Evolutionary conservation across 2,113 vertebrate species (phyloP).

Genomic region (Engystomops pustulosus): DNA sequence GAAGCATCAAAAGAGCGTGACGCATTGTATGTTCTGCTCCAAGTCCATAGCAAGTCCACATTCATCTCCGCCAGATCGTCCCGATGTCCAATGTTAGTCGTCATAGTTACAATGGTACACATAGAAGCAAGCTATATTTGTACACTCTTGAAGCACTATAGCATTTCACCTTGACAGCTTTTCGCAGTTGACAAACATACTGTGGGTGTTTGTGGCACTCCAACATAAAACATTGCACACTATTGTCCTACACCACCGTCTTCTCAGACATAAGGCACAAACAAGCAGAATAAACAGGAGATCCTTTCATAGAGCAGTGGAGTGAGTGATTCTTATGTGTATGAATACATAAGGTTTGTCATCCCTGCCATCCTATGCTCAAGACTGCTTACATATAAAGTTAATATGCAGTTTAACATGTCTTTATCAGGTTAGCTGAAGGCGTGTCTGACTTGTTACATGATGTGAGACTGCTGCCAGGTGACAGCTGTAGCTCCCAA

Average conservation of each 20-base stretch:
- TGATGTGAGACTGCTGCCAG: slow-evolving; percentile 70
- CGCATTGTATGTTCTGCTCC: neutral
- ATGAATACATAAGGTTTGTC: slow-evolving; percentile 68
- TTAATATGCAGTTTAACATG: slow-evolving; percentile 71
- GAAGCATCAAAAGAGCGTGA: neutral
- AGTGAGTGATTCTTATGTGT: slow-evolving; percentile 72
- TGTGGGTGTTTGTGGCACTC: slow-evolving; percentile 36
- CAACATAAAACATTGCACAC: slow-evolving; percentile 44
- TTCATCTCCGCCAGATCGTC: neutral
- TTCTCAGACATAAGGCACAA: slow-evolving; percentile 21
- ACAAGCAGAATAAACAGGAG: slow-evolving; percentile 54
- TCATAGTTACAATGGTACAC: neutral
- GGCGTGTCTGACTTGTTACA: slow-evolving; percentile 70
- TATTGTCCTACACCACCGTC: slow-evolving; percentile 4
- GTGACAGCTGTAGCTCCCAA: slow-evolving; percentile 71
- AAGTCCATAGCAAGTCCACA: neutral
- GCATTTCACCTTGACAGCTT: slow-evolving; percentile 18
- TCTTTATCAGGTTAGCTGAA: slow-evolving; percentile 71
- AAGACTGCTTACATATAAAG: slow-evolving; percentile 74
- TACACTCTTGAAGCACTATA: slow-evolving; percentile 34
- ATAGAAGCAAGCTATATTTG: neutral
- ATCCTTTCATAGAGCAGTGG: slow-evolving; percentile 65
- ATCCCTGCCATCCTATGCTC: slow-evolving; percentile 66
- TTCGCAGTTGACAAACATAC: slow-evolving; percentile 35
- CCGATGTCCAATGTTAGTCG: slow-evolving; percentile 11